Evolutionary conservation across 2,888 invertebrate species (phyloP), one percentile per base, ranked within the genome.

Genomic region (Amphiduros pacificus): DNA sequence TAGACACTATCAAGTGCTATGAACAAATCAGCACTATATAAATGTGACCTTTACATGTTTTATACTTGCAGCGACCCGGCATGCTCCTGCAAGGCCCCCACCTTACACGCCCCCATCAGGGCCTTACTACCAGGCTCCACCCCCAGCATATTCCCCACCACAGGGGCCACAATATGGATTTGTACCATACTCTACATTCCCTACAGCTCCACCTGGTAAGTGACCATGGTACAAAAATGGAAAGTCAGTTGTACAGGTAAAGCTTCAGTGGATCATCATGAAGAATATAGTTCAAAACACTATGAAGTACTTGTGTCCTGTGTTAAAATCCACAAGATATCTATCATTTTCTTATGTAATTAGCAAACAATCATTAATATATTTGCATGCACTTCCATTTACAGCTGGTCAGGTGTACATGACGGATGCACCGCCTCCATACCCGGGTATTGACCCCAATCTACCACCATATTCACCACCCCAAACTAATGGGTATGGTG

Each of bases 121-220:
- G 67, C 93, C 93, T 22, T 93, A 93, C 82, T 95, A 95, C 76
- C 95, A 95, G 67, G 96, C 96, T 91, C 88, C 91, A 73, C 95
- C 95, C 54, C 93, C 93, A 0, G 90, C 90, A 60, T 85, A 88
- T 72, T 88, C 88, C 41, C 76, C 79, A 1, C 78, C 79, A 17
- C 70, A 73, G 44, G 76, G 72, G 32, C 75, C 74, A 0, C 66
- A 73, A 59, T 81, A 79, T 64, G 73, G 72, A 32, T 81, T 80
- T 74, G 77, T 81, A n/a, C 81, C 81, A 5, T 77, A 76, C 63
- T 67, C 73, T 26, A 72, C 77, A 69, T 89, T 89, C 76, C 87
- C 88, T 6, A 74, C 77, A 50, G 80, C 79, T 60, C 85, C 83
- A 58, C 85, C 83, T 69, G 78, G 85, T 83, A 76, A 74, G 76